Conservation (phyloP, 2,797 vertebrate genomes). For the Tolypeutes matacus region DNA sequence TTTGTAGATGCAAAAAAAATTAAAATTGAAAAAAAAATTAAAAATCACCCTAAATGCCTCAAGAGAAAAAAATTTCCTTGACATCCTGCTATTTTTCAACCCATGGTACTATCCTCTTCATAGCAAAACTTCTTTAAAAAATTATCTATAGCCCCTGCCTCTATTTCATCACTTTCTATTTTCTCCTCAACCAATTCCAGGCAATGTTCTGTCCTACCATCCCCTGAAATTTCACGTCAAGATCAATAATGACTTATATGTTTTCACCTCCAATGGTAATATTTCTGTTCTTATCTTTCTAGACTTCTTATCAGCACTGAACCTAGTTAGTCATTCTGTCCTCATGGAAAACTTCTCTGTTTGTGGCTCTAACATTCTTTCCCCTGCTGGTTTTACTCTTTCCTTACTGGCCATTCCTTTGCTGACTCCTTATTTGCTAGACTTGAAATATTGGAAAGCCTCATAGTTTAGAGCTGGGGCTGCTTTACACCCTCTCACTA, state of each 20-base stretch:
- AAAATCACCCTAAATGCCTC: too few species aligned
- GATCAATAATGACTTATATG: not conserved
- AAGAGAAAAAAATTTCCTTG: not conserved
- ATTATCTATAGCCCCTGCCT: not conserved
- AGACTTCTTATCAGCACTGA: not conserved
- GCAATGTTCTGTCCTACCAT: not conserved
- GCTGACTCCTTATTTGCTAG: not conserved
- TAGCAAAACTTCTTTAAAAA: not conserved
- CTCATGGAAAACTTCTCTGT: not conserved
- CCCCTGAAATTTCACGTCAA: not conserved
- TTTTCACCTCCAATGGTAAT: not conserved
- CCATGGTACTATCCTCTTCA: not conserved
- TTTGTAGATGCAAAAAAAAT: too few species aligned
- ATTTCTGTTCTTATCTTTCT: constrained; percentile 19
- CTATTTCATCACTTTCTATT: not conserved
- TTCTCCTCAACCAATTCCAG: not conserved
- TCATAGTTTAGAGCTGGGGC: not conserved
- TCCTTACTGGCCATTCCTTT: not conserved
- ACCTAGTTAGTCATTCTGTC: not conserved
- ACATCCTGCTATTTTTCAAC: not conserved
- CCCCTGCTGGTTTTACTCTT: not conserved
- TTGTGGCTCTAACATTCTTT: not conserved
- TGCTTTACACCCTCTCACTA: not conserved
- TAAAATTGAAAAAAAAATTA: too few species aligned
- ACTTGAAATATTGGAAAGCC: not conserved